Evolutionary conservation across 2,797 vertebrate species (phyloP).

Genomic region (Erpetoichthys calabaricus): DNA sequence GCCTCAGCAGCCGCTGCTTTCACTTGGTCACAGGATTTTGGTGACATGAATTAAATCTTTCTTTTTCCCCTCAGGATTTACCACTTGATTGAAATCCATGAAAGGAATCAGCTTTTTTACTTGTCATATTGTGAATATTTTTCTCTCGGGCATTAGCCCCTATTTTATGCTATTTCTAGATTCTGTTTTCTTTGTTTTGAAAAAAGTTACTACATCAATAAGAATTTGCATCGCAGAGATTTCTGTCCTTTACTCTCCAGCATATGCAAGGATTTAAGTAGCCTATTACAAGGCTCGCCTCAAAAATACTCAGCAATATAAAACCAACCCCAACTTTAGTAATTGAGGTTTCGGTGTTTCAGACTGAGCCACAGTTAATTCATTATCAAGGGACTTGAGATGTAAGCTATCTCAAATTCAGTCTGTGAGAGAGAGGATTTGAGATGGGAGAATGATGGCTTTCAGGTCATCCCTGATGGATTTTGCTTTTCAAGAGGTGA

Average conservation of each 20-base stretch:
- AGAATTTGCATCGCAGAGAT: no score
- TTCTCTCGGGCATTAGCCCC: no score
- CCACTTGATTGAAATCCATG: no score
- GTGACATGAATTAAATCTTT: no score
- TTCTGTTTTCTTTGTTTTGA: no score
- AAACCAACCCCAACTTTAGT: not conserved
- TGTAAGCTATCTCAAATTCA: not conserved
- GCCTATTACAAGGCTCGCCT: not conserved
- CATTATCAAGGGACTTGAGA: not conserved
- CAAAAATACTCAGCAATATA: not conserved
- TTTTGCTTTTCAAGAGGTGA: not conserved
- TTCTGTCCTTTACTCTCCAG: not conserved
- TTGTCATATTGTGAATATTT: no score
- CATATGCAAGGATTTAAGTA: not conserved
- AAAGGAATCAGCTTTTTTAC: no score
- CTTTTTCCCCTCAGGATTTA: no score
- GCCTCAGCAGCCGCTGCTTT: no score
- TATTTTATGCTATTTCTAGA: no score
- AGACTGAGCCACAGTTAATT: not conserved
- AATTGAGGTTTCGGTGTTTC: not conserved
- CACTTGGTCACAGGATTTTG: no score
- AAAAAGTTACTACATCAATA: no score
- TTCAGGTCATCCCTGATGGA: not conserved
- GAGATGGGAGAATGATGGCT: conserved; percentile 2
- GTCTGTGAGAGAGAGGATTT: conserved; percentile 2